Evolutionary conservation across 2,888 invertebrate species (phyloP).

Genomic region (Noctua pronuba): DNA sequence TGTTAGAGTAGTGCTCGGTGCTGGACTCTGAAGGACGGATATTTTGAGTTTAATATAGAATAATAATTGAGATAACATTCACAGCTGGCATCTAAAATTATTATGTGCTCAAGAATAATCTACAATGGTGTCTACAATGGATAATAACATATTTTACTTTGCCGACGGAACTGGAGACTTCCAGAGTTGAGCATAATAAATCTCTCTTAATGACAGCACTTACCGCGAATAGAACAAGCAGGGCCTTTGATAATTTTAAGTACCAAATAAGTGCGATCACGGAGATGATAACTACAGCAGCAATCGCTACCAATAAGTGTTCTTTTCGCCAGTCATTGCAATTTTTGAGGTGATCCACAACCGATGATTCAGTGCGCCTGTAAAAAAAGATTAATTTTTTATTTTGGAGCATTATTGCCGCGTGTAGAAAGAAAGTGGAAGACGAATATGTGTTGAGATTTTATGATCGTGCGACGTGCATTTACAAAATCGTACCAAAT

Average conservation of each 20-base stretch:
- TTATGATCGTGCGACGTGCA: not conserved
- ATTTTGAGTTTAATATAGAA: too few species aligned
- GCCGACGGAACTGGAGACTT: not conserved
- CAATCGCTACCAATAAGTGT: not conserved
- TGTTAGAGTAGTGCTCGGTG: too few species aligned
- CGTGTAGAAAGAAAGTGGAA: not conserved
- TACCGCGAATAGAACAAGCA: conserved; percentile 19
- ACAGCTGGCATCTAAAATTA: not conserved
- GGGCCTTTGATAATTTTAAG: not conserved
- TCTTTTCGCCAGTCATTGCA: conserved; percentile 1
- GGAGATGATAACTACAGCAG: not conserved
- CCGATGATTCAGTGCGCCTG: conserved; percentile 24
- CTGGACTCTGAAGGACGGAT: too few species aligned
- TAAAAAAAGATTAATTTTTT: not conserved
- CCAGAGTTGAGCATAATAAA: not conserved
- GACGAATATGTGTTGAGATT: not conserved
- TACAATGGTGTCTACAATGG: not conserved
- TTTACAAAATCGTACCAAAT: not conserved
- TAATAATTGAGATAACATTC: not conserved
- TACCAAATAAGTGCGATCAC: conserved; percentile 5
- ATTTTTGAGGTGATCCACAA: not conserved
- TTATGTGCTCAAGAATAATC: not conserved
- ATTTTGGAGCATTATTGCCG: not conserved
- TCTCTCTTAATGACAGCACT: conserved; percentile 2
- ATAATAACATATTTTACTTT: not conserved